Base-by-base conservation (phyloP, 2,113 vertebrate species). In the Terrapene triunguis region DNA sequence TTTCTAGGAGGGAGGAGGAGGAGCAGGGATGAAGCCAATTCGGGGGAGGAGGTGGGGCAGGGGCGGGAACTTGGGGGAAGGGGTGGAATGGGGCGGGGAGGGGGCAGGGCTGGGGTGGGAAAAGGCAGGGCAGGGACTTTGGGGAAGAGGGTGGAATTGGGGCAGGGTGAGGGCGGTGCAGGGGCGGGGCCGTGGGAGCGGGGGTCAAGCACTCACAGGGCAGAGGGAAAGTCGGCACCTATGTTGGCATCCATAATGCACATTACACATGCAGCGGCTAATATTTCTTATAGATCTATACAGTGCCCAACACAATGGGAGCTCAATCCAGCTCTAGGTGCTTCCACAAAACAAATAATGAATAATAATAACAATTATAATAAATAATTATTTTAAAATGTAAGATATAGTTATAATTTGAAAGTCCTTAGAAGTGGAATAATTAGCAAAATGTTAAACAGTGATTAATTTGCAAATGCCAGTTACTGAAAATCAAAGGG, bases 401-500 rank as follows among this genome's bases (percentile, higher is more conserved):
- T 76, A 76, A 76, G 42, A 27, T 27, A 47, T 47, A 44, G 10
- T 47, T 76, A 47, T 47, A 24, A 44, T 42, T 76, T 44, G 10
- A 25, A 76, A 44, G 42, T 76, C 74, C 12, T 47, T 76, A 76
- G 74, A 22, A 76, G 6, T 76, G 38, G 12, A 76, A 76, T 76
- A 76, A 76, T 42, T 76, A 76, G 74, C 12, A 44, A 47, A 76
- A 44, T 42, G 9, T 76, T 27, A 44, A 76, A 76, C 72, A 38
- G 14, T 44, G 42, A 44, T 42, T 25, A 76, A 16, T 76, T 76
- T 76, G 74, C 27, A 16, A 1, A 0, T 5, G 29, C 16, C 27
- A 4, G 47, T 76, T 85, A 9, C 51, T 91, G 35, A 89, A 96
- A 96, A 57, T 48, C 80, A 89, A 93, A 85, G 91, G n/a, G 50